These are phyloP conservation scores for Epinephelus malabaricus DNA, from an alignment of 2,797 vertebrate genomes.

Conservation along the genomic window DNA sequence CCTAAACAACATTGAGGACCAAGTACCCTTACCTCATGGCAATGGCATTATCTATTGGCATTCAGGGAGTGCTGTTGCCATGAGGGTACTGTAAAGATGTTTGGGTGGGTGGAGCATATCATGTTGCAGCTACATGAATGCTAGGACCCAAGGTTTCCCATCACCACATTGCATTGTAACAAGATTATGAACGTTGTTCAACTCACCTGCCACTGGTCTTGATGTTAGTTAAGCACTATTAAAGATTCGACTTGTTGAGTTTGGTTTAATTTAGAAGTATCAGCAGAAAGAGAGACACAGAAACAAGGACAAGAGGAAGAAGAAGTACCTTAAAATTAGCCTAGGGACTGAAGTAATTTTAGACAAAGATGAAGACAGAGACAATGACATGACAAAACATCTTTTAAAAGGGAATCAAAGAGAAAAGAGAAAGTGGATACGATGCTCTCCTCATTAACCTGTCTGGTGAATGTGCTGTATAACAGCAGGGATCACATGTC, in stretches of 20 bases:
- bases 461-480: constrained; percentile 20
- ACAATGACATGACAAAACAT: constrained; percentile 16
- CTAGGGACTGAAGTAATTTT: constrained; percentile 7
- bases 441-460: constrained; percentile 11
- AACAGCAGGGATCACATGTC: constrained; percentile 23
- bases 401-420: neutral
- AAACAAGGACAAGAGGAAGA: constrained; percentile 11
- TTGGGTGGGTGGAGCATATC: no score
- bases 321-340: constrained; percentile 8
- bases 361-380: neutral
- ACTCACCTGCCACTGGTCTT: no score
- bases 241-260: neutral
- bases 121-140: no score
- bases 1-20: no score
- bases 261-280: neutral
- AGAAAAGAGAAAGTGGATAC: neutral
- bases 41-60: no score
- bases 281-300: neutral
- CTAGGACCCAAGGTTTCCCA: no score
- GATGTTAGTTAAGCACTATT: neutral
- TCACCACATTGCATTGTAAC: no score
- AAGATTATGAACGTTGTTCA: no score
- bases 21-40: no score
- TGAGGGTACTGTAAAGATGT: no score
- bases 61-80: no score